These are phyloP conservation scores for Pangasius larnaudii DNA, from an alignment of 2,797 vertebrate species.

Conservation along the genomic window DNA sequence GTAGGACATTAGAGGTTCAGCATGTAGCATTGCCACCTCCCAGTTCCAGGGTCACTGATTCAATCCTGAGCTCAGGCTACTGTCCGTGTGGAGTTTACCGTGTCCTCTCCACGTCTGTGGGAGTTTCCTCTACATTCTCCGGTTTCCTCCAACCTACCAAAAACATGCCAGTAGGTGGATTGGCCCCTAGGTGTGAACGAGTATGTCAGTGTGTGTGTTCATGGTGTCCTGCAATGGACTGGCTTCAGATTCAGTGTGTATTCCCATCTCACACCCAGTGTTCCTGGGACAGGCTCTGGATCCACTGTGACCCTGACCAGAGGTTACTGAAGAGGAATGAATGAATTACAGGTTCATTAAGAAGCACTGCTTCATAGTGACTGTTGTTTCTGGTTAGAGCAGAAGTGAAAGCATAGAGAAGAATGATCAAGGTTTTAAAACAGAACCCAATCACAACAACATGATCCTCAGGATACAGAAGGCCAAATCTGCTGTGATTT, in stretches of 20 bases:
- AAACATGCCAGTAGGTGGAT: neutral
- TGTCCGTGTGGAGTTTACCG: neutral
- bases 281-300: neutral
- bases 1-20: neutral
- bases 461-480: conserved; percentile 52
- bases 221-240: neutral
- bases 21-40: neutral
- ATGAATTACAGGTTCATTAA: neutral
- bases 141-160: neutral
- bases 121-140: neutral
- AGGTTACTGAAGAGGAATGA: neutral
- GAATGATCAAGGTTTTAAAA: conserved; percentile 40
- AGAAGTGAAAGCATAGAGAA: neutral
- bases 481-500: neutral
- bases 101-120: neutral
- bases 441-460: conserved; percentile 71
- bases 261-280: neutral
- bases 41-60: neutral
- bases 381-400: conserved; percentile 19
- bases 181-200: neutral
- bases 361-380: neutral
- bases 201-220: neutral
- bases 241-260: neutral
- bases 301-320: neutral
- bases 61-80: neutral